These are phyloP conservation scores for Hippopotamyrus pictus DNA, from an alignment of 2,797 vertebrate genomes.

Conservation along the genomic window DNA sequence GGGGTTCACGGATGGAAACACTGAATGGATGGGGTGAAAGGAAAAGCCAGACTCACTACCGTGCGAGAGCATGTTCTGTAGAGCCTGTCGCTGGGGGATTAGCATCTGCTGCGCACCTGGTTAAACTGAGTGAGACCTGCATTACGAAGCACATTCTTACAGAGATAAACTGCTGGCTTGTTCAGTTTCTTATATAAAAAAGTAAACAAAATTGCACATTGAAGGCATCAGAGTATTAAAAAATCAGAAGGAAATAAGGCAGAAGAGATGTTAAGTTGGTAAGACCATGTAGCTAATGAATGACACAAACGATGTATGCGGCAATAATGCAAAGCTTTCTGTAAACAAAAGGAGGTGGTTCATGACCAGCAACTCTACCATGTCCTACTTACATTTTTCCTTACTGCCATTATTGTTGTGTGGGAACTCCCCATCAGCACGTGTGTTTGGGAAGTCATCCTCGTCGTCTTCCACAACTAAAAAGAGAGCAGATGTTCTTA, in stretches of 20 bases:
- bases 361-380: not conserved
- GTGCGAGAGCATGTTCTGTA: not conserved
- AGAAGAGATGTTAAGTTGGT: not conserved
- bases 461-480: slow-evolving; percentile 85
- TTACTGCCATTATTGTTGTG: slow-evolving; percentile 86
- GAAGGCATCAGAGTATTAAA: not conserved
- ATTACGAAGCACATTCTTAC: not conserved
- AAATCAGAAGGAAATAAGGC: not conserved
- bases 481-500: slow-evolving; percentile 18
- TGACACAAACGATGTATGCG: not conserved
- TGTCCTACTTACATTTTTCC: slow-evolving; percentile 79
- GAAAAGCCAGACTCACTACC: not conserved
- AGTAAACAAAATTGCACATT: not conserved
- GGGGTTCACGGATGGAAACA: slow-evolving; percentile 72
- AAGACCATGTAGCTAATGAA: not conserved
- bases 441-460: slow-evolving; percentile 79
- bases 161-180: not conserved
- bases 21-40: slow-evolving; percentile 37
- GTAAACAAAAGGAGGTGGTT: not conserved
- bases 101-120: not conserved
- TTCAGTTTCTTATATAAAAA: not conserved
- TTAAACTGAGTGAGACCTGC: not conserved
- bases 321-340: not conserved
- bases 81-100: not conserved
- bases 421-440: slow-evolving; percentile 75